Conservation (phyloP, 1,140 invertebrate species). For the Bombus fervidus region DNA sequence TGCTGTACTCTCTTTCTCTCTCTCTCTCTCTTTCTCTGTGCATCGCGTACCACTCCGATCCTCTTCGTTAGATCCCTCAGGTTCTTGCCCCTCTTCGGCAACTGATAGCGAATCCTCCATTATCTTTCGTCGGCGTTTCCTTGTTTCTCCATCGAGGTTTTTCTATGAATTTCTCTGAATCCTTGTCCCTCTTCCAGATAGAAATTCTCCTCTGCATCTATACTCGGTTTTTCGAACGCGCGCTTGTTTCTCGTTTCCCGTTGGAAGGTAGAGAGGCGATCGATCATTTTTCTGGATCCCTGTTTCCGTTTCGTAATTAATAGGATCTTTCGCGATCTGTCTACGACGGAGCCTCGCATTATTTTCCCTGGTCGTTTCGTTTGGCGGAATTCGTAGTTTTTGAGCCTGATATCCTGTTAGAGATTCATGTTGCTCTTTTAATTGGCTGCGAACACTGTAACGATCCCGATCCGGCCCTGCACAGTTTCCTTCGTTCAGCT, state of each 20-base stretch:
- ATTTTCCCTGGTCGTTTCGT: neutral
- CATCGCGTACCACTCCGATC: neutral
- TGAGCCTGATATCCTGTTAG: neutral
- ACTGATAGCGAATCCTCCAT: neutral
- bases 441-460: conserved; percentile 2
- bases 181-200: neutral
- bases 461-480: neutral
- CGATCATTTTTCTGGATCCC: conserved; percentile 14
- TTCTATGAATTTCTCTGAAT: conserved; percentile 20
- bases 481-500: neutral
- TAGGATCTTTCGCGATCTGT: neutral
- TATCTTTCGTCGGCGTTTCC: neutral
- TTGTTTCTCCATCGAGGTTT: neutral
- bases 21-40: neutral
- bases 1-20: neutral
- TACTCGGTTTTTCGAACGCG: neutral
- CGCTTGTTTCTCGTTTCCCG: conserved; percentile 1
- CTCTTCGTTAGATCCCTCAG: conserved; percentile 33
- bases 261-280: neutral
- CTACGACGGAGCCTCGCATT: neutral
- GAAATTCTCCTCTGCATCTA: neutral
- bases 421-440: neutral
- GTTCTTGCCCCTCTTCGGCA: conserved; percentile 23
- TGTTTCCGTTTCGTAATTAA: conserved; percentile 16
- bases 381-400: conserved; percentile 11